phyloP scores from a whole-genome alignment of 1,140 invertebrate species.

The Gyrodactylus bullatarudis region DNA sequence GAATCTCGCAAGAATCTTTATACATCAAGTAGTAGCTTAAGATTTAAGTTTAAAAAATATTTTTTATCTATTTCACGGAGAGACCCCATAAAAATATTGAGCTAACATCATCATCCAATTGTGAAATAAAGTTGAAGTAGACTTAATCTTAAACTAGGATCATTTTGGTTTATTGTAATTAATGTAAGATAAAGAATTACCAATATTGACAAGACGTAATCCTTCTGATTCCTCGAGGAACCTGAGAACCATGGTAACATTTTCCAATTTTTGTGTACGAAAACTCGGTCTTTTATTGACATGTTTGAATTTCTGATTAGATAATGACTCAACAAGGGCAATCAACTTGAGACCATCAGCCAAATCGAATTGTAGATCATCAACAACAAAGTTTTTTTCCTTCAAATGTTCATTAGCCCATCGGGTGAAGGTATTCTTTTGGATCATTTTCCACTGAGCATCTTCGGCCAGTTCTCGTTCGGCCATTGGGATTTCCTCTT shows the following conservation, averaged over 20 bases:
- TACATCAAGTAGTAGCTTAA: no score
- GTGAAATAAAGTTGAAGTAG: no score
- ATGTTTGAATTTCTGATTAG: constrained; percentile 41
- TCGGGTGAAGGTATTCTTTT: constrained; percentile 69
- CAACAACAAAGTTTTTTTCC: constrained; percentile 37
- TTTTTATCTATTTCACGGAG: no score
- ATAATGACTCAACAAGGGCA: constrained; percentile 45
- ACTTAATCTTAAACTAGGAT: no score
- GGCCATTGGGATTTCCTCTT: constrained; percentile 5
- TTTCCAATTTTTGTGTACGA: constrained; percentile 37
- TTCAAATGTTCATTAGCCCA: constrained; percentile 75
- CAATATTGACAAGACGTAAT: constrained; percentile 66
- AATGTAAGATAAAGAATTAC: constrained; percentile 22
- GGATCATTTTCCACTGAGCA: constrained; percentile 44
- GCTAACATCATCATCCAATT: no score
- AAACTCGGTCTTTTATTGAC: constrained; percentile 55
- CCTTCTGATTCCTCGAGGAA: constrained; percentile 48
- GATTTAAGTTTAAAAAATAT: no score
- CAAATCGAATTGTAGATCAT: constrained; percentile 45
- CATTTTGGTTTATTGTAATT: no score
- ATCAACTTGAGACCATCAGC: constrained; percentile 48
- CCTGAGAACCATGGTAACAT: constrained; percentile 46
- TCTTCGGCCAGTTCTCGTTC: constrained; percentile 7
- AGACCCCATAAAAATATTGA: no score
- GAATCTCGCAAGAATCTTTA: no score